Conservation (phyloP, 2,113 vertebrate genomes). For the Perca fluviatilis region DNA sequence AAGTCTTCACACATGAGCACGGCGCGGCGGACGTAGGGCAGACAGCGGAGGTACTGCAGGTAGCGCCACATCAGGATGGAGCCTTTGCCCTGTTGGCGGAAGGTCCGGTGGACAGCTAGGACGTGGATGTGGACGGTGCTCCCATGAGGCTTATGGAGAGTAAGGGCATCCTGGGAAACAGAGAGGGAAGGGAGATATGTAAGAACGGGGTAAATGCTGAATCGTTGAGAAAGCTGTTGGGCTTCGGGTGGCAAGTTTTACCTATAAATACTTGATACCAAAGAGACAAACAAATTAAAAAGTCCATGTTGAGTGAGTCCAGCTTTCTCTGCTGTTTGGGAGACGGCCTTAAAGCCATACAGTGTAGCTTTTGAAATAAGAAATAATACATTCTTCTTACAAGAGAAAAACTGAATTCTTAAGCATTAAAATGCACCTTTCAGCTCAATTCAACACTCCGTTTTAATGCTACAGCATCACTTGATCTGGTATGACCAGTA, state of each 20-base stretch:
- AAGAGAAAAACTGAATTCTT: background rate
- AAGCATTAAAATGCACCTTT: too few relatives aligned
- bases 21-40: conserved; percentile 83
- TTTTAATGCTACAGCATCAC: too few relatives aligned
- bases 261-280: background rate
- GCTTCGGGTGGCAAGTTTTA: background rate
- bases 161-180: conserved; percentile 87
- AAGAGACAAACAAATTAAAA: background rate
- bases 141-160: conserved; percentile 86
- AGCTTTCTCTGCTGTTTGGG: background rate
- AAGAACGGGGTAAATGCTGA: background rate
- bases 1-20: conserved; percentile 89
- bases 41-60: conserved; percentile 88
- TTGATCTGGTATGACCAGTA: too few relatives aligned
- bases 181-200: background rate
- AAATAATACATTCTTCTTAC: background rate
- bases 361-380: background rate
- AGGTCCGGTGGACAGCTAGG: conserved; percentile 88
- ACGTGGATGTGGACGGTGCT: conserved; percentile 89
- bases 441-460: too few relatives aligned
- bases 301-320: background rate
- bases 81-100: conserved; percentile 92
- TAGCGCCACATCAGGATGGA: conserved; percentile 91
- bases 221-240: background rate
- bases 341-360: background rate